Evolutionary conservation across 2,888 invertebrate species (phyloP), one percentile per base, ranked within the genome.

Genomic region (Thymelicus sylvestris): DNA sequence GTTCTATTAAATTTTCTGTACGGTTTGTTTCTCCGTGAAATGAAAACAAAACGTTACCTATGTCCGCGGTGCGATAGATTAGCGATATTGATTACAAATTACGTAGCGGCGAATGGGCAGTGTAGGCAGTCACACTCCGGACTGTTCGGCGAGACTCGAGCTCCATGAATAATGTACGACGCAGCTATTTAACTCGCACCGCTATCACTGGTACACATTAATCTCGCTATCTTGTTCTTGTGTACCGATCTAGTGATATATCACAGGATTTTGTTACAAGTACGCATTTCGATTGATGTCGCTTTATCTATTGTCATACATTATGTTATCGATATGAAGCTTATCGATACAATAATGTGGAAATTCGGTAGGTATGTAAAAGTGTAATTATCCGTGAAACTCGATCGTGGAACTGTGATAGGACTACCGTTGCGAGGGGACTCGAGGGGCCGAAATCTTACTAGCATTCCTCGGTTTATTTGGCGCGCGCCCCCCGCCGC

Each of bases 1-100:
- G 78, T 86, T 87, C 87, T 91, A 93, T 91, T 92, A 90, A 91
- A 90, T 88, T 87, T 84, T 77, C 80, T 84, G 79, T 84, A 84
- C 85, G 83, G 83, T 80, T 80, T 86, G 86, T 84, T 84, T 77
- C 76, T 76, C 50, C 59, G 60, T 70, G 64, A 60, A 64, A 70
- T 60, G 41, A 70, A 69, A 70, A 70, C 69, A 70, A 70, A 70
- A 70, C 50, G 57, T 24, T 38, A 52, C 55, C n/a, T n/a, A n/a
- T n/a, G 59, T 48, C 64, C 69, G 48, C 47, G 69, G 59, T 68
- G 68, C 69, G 65, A 69, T 69, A 69, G 70, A 70, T 70, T 65
- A 70, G 65, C 60, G 50, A 57, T 70, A 70, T 60, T 60, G 70
- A 70, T 70, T 70, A 70, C 70, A 65, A 70, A 69, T 59, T 52